Base-by-base conservation (phyloP, 2,113 vertebrate genomes). In the Cyprinodon brontotheroides region DNA sequence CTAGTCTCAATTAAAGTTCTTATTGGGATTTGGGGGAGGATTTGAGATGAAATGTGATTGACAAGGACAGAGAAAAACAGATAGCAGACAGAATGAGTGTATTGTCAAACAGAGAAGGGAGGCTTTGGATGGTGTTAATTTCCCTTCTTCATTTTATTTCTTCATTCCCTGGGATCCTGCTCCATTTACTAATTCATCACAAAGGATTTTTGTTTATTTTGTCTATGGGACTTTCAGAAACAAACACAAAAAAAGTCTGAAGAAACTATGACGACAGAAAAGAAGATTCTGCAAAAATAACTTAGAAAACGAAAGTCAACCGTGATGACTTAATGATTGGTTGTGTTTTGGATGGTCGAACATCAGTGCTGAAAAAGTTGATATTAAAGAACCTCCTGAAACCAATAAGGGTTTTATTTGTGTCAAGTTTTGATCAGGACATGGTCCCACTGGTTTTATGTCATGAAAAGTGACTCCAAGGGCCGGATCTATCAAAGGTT, bases 1-100 rank as follows among this genome's bases (percentile, higher is more conserved):
- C 89, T 88, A 85, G 85, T 94, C 89, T 93, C 93, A 81, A 78
- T 92, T 90, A 89, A 91, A 86, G 78, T 80, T 92, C 90, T 89
- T 86, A 90, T 80, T 72, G 61, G 93, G 91, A 93, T 91, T 91
- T 87, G 57, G 39, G 75, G 65, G 83, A 82, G 87, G 89, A 91
- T 92, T 93, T 88, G 78, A 87, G 86, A 85, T 80, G 89, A 89
- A 87, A 84, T 85, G 85, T 87, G 86, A 82, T 91, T 62, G 83
- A 79, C 89, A 75, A 82, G 75, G 72, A 68, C 83, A 76, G 77
- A 87, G 4, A 78, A 84, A 77, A 89, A 94, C 78, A 77, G 36
- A 29, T 4, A 74, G 47, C 3, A 60, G 70, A 61, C 72, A 72
- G 50, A 66, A 74, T 65, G 36, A 43, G 38, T 29, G 48, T 77